A percentile compares a stretch with the other conserved stretches of the same genome.
phyloP scores from a whole-genome alignment of 2,888 invertebrate species.

The Brassicogethes aeneus region DNA sequence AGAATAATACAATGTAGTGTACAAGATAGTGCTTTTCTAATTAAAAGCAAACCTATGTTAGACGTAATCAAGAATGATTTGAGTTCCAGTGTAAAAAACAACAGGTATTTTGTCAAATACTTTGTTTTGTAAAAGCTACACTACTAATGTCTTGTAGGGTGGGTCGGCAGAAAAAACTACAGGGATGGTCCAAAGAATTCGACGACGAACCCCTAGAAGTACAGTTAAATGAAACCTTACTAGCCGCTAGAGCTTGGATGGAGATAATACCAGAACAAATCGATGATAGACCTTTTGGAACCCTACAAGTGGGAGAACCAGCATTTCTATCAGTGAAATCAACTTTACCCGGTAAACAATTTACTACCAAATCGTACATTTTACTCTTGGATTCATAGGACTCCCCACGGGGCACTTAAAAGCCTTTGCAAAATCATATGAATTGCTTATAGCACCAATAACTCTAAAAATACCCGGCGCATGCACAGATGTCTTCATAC shows the following conservation, averaged over 20 bases:
- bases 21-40: constrained; percentile 46
- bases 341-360: constrained; percentile 48
- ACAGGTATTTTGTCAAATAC: constrained; percentile 19
- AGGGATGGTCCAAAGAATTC: constrained; percentile 44
- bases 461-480: constrained; percentile 64
- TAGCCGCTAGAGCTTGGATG: constrained; percentile 60
- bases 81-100: constrained; percentile 19
- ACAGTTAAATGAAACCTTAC: constrained; percentile 24
- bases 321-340: constrained; percentile 58
- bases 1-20: constrained; percentile 53
- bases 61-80: constrained; percentile 46
- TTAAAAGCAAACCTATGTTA: constrained; percentile 48
- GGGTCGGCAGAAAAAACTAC: constrained; percentile 51
- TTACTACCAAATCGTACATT: constrained; percentile 67
- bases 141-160: constrained; percentile 37
- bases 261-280: constrained; percentile 44
- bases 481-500: constrained; percentile 72
- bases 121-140: no score
- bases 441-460: constrained; percentile 70
- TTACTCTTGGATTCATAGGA: constrained; percentile 69
- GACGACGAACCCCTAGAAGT: constrained; percentile 32
- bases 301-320: constrained; percentile 64
- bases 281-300: constrained; percentile 40
- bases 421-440: constrained; percentile 63
- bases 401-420: constrained; percentile 62